Evolutionary conservation across 2,113 vertebrate genomes (phyloP), one percentile per base, ranked within the genome.

Genomic region (Vidua chalybeata): DNA sequence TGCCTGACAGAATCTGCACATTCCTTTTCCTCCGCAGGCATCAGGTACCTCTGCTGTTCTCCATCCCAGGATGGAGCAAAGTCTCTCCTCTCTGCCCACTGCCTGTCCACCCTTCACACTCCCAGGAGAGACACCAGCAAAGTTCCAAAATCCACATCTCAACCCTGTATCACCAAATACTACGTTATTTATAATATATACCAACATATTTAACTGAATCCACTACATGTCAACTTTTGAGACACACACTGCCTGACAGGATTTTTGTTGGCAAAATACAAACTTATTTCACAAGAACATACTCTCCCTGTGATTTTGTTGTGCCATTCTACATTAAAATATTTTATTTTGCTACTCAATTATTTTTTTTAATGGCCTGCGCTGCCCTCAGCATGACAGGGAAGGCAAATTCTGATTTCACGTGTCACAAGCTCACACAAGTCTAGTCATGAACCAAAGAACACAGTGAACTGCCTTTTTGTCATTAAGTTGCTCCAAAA

Each of bases 401-500:
- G 30, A 90, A 85, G 17, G 28, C 5, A 41, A 76, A 7, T 41
- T 31, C 7, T 56, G 56, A 83, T 27, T 67, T 74, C 52, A 52
- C 0, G 0, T 3, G 13, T 37, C 30, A 64, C 27, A 41, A 73
- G 43, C 49, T 46, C 45, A 49, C 8, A 30, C 13, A 69, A 74
- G 11, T 12, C 31, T 35, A 59, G 9, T 1, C 63, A 20, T 3
- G 17, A 84, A 55, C 15, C 1, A 7, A 73, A 49, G 62, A 67
- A 72, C 48, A 62, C 5, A 52, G 18, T 67, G 13, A 69, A 61
- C 7, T 59, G 24, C 7, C n/a, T 72, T 51, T 59, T 54, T 73
- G 28, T 15, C 54, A 63, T 30, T 45, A 62, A 71, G 30, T 7
- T 71, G 23, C 52, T 86, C 76, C 8, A 6, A 82, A 80, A 45